Evolutionary conservation across 2,797 vertebrate genomes (phyloP).

Genomic region (Chaunax sp.): DNA sequence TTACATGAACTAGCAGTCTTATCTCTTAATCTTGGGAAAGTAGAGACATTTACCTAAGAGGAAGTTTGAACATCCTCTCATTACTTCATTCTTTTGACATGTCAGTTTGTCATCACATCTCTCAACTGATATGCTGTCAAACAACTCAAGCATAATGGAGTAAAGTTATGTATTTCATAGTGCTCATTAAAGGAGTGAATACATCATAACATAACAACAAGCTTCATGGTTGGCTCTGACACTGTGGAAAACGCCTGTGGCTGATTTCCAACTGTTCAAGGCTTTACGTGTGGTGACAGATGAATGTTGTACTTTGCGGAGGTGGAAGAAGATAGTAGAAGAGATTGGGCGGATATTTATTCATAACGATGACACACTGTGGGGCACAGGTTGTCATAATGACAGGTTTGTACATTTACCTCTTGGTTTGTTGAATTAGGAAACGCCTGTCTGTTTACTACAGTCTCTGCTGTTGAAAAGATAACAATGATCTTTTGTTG

Average conservation of each 20-base stretch:
- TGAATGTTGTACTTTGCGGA: conserved; percentile 20
- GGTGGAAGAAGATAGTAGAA: conserved; percentile 12
- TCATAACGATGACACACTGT: conserved; percentile 19
- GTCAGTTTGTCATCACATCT: conserved; percentile 17
- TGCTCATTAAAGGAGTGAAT: conserved; percentile 53
- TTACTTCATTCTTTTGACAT: conserved; percentile 12
- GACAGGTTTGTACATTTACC: conserved; percentile 35
- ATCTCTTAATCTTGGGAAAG: not conserved
- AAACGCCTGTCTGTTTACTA: conserved; percentile 49
- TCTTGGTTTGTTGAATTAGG: conserved; percentile 47
- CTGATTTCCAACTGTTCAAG: conserved; percentile 47
- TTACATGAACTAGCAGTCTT: not conserved
- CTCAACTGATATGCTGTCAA: conserved; percentile 12
- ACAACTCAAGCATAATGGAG: conserved; percentile 22
- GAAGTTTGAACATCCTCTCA: conserved; percentile 5
- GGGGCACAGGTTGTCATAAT: conserved; percentile 20
- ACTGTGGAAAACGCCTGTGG: conserved; percentile 55
- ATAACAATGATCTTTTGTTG: conserved; percentile 42
- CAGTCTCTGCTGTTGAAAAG: conserved; percentile 36
- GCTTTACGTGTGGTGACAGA: conserved; percentile 51
- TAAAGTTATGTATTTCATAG: conserved; percentile 37
- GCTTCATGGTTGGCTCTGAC: conserved; percentile 33
- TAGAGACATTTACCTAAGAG: not conserved
- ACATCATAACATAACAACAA: conserved; percentile 51
- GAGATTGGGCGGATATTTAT: conserved; percentile 18